These are phyloP conservation scores for Delphinus delphis DNA, from an alignment of 2,113 vertebrate species.

Conservation along the genomic window DNA sequence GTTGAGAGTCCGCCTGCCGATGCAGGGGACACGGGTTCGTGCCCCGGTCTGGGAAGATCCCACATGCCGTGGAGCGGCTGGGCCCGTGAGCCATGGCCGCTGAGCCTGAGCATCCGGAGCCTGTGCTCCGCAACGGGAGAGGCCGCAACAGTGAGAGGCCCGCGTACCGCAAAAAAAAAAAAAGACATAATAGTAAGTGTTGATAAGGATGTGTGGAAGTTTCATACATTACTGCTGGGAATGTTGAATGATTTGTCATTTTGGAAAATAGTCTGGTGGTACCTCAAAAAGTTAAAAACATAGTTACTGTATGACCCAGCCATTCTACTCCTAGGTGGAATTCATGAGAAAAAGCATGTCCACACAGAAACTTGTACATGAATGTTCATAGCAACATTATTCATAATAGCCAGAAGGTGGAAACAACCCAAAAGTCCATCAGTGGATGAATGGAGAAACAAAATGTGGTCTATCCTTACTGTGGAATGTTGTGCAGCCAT, in stretches of 20 bases:
- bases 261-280: neutral
- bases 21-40: no score
- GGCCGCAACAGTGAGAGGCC: no score
- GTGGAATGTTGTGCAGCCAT: neutral
- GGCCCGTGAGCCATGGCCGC: no score
- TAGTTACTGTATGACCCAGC: no score
- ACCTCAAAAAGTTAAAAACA: neutral
- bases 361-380: neutral
- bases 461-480: no score
- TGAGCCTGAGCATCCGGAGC: no score
- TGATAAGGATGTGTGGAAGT: neutral
- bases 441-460: neutral
- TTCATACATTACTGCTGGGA: neutral
- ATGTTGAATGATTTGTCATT: rapidly evolving
- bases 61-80: no score
- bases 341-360: neutral
- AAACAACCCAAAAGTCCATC: neutral
- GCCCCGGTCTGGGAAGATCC: no score
- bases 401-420: neutral
- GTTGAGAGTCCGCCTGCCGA: no score
- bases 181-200: neutral
- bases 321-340: neutral
- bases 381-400: neutral
- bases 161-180: neutral
- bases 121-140: no score